Evolutionary conservation across 2,797 vertebrate species (phyloP).

Genomic region (Synaphobranchus kaupii): DNA sequence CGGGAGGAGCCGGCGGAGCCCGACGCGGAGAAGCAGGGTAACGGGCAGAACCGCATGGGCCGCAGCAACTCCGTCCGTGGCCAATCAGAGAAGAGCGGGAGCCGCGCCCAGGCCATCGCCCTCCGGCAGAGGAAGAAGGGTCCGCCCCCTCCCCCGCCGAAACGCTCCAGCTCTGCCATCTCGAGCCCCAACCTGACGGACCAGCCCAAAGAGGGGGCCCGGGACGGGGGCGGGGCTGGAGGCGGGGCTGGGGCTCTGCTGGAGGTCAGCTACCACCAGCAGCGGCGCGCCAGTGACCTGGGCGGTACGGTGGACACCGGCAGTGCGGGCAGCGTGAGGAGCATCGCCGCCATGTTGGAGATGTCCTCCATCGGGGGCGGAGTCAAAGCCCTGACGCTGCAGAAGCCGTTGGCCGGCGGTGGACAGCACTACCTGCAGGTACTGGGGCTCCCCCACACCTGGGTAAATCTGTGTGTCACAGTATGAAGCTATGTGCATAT

Average conservation of each 20-base stretch:
- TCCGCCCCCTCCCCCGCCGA: constrained; percentile 89
- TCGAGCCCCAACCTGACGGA: constrained; percentile 84
- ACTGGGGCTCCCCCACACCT: constrained; percentile 19
- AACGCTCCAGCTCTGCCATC: constrained; percentile 93
- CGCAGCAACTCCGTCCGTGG: constrained; percentile 90
- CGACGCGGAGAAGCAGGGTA: constrained; percentile 78
- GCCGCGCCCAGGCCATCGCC: constrained; percentile 86
- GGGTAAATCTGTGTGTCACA: background rate
- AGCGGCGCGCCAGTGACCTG: constrained; percentile 85
- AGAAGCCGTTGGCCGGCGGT: constrained; percentile 59
- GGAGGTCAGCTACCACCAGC: constrained; percentile 75
- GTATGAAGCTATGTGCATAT: background rate
- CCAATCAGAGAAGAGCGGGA: constrained; percentile 83
- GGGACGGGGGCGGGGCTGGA: background rate
- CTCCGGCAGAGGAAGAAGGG: constrained; percentile 95
- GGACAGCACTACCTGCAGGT: constrained; percentile 71
- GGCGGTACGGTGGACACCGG: constrained; percentile 83
- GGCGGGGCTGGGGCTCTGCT: constrained; percentile 64
- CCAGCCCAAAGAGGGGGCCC: constrained; percentile 64
- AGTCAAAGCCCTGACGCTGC: constrained; percentile 77
- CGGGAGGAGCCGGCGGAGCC: constrained; percentile 66
- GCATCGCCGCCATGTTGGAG: constrained; percentile 95
- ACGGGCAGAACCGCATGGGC: constrained; percentile 85
- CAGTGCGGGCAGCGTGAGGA: constrained; percentile 89
- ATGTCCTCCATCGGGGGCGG: constrained; percentile 95